Conservation (phyloP, 2,797 vertebrate species). For the Phataginus tetradactyla region DNA sequence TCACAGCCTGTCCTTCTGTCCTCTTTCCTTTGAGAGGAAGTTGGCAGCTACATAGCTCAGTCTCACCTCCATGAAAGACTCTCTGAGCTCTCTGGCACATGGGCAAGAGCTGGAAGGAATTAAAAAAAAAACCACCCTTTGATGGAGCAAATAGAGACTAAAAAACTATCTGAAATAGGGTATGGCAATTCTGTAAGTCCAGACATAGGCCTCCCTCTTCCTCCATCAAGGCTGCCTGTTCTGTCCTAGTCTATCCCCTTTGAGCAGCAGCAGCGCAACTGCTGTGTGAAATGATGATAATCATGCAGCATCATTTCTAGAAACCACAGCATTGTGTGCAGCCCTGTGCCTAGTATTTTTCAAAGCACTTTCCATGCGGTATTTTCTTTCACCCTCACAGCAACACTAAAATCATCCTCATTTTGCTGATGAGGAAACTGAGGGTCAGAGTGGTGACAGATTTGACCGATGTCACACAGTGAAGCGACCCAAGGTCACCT, state of each 20-base stretch:
- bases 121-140: not conserved
- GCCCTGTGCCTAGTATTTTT: not conserved
- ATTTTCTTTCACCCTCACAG: not conserved
- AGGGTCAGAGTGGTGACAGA: not conserved
- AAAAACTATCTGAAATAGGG: not conserved
- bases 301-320: rapidly evolving
- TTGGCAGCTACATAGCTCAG: not conserved
- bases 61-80: not conserved
- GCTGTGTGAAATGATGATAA: not conserved
- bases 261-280: not conserved
- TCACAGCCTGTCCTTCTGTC: not conserved
- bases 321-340: not conserved
- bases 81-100: not conserved
- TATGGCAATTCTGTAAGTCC: not conserved
- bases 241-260: not conserved
- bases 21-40: not conserved
- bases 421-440: not conserved
- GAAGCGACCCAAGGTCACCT: not conserved
- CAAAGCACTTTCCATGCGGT: not conserved
- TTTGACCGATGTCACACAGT: not conserved
- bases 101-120: not conserved
- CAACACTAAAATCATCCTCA: not conserved
- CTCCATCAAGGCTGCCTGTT: not conserved
- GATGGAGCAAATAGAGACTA: constrained; percentile 47
- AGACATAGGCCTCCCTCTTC: not conserved